Evolutionary conservation across 2,113 vertebrate genomes (phyloP).

Genomic region (Amblyornis subalaris): DNA sequence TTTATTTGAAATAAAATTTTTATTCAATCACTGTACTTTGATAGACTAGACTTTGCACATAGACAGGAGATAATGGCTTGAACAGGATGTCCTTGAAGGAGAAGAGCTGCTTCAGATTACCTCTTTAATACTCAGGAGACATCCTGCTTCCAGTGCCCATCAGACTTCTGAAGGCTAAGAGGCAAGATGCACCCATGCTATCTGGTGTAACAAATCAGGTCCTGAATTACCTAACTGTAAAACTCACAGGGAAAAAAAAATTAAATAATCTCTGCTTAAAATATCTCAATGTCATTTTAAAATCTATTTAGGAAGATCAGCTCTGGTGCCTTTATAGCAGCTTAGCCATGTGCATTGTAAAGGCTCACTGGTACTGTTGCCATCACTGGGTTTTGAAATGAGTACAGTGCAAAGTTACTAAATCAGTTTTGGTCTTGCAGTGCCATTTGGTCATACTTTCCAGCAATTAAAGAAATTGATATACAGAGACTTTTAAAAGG

Average conservation of each 20-base stretch:
- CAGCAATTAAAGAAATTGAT: slow-evolving; percentile 44
- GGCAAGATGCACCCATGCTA: slow-evolving; percentile 21
- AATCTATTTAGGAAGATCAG: slow-evolving; percentile 63
- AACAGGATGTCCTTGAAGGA: slow-evolving; percentile 61
- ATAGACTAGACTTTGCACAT: slow-evolving; percentile 40
- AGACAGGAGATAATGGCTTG: slow-evolving; percentile 58
- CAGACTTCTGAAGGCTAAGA: slow-evolving; percentile 26
- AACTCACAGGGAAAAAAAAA: slow-evolving; percentile 44
- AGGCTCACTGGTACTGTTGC: slow-evolving; percentile 27
- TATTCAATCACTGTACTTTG: slow-evolving; percentile 69
- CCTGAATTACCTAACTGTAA: slow-evolving; percentile 53
- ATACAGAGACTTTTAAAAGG: slow-evolving; percentile 17
- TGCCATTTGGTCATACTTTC: background rate
- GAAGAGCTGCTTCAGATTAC: slow-evolving; percentile 48
- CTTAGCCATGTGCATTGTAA: slow-evolving; percentile 56
- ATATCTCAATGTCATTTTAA: slow-evolving; percentile 61
- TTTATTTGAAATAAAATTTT: slow-evolving; percentile 68
- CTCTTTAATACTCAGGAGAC: slow-evolving; percentile 41
- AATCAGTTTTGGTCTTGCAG: slow-evolving; percentile 51
- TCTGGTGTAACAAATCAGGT: slow-evolving; percentile 61
- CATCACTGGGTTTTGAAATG: slow-evolving; percentile 41
- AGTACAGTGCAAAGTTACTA: slow-evolving; percentile 58
- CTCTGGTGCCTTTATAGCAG: slow-evolving; percentile 63
- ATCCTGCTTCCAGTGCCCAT: background rate
- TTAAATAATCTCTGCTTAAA: slow-evolving; percentile 67